These are phyloP conservation scores for Eumerus sabulonum DNA, from an alignment of 2,888 invertebrate genomes.

Conservation along the genomic window DNA sequence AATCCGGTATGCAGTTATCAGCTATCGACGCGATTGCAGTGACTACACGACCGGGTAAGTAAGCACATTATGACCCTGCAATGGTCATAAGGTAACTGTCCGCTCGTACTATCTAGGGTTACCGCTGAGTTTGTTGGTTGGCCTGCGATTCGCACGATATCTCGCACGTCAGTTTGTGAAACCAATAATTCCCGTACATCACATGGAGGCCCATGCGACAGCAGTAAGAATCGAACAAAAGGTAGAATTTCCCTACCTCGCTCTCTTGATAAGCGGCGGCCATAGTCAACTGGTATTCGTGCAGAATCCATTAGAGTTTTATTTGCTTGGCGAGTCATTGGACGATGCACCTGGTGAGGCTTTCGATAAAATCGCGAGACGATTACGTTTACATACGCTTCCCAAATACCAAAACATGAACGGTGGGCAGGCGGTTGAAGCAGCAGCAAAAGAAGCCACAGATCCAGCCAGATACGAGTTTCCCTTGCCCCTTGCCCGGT, in stretches of 20 bases:
- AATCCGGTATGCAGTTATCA: slow-evolving; percentile 81
- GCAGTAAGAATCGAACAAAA: slow-evolving; percentile 88
- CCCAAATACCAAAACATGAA: slow-evolving; percentile 83
- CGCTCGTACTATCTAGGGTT: neutral
- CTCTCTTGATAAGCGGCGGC: slow-evolving; percentile 94
- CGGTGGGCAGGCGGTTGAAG: slow-evolving; percentile 93
- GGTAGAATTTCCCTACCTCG: slow-evolving; percentile 91
- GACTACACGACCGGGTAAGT: slow-evolving; percentile 89
- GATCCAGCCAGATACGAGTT: slow-evolving; percentile 84
- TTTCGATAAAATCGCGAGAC: slow-evolving; percentile 94
- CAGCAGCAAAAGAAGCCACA: slow-evolving; percentile 85
- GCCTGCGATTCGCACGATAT: slow-evolving; percentile 89
- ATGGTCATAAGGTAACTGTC: no score
- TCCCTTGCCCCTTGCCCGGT: slow-evolving; percentile 82
- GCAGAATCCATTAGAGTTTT: slow-evolving; percentile 86
- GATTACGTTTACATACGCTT: slow-evolving; percentile 89
- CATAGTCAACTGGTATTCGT: slow-evolving; percentile 91
- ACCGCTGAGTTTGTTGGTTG: slow-evolving; percentile 87
- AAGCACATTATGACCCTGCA: no score
- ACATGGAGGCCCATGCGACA: slow-evolving; percentile 99
- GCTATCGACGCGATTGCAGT: slow-evolving; percentile 93
- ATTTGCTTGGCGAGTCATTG: slow-evolving; percentile 87
- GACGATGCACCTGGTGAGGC: slow-evolving; percentile 97
- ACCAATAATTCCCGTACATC: slow-evolving; percentile 97
- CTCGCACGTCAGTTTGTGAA: slow-evolving; percentile 84